Percentiles rank a stretch among this genome's conserved stretches.
Evolutionary conservation across 2,888 invertebrate genomes (phyloP).

Genomic region (Himalopsyche tibetana): DNA sequence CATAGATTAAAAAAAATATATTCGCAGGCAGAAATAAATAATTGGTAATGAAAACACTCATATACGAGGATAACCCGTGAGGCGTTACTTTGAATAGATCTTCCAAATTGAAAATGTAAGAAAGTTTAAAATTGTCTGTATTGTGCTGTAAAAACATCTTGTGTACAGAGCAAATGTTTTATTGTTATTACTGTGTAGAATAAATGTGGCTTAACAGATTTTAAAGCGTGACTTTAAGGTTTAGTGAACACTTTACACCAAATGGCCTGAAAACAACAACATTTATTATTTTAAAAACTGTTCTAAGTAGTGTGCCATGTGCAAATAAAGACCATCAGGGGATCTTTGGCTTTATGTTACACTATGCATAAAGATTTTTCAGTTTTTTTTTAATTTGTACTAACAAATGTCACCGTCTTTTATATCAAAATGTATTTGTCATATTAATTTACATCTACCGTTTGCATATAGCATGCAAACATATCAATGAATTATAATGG

Average conservation of each 20-base stretch:
- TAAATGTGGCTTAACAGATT: constrained; percentile 16
- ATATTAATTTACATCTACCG: too few species aligned
- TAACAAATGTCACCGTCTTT: too few species aligned
- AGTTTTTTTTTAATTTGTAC: too few species aligned
- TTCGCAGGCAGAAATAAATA: too few species aligned
- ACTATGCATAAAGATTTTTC: not conserved
- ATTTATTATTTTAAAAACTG: not conserved
- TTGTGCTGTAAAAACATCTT: not conserved
- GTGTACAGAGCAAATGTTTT: not conserved
- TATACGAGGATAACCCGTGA: too few species aligned
- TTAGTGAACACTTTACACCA: not conserved
- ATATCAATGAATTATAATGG: too few species aligned
- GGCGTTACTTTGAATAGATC: too few species aligned
- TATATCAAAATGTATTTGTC: too few species aligned
- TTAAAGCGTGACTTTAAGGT: not conserved
- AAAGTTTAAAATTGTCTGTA: not conserved
- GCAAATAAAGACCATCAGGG: not conserved
- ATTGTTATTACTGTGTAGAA: not conserved
- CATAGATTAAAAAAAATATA: too few species aligned
- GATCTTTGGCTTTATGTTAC: not conserved
- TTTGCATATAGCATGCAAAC: too few species aligned
- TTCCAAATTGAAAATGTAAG: too few species aligned
- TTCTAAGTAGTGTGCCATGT: not conserved
- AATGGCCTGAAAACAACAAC: not conserved
- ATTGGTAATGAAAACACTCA: too few species aligned